Evolutionary conservation across 64 coral and sea anemone species (phyloP).

Genomic region (Anthopleura sola): DNA sequence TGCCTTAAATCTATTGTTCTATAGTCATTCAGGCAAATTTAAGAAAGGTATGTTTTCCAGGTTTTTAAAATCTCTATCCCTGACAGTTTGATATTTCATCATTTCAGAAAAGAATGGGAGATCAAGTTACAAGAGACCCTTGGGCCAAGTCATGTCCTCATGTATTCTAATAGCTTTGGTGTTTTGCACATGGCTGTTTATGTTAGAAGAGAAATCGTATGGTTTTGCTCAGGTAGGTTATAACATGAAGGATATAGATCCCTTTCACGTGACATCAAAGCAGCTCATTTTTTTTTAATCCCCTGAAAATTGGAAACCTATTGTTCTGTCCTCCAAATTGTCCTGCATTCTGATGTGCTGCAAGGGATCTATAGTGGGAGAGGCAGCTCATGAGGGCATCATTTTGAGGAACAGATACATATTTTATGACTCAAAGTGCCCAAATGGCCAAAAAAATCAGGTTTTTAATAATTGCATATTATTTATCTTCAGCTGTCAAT

Average conservation of each 20-base stretch:
- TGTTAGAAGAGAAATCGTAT: slow-evolving; percentile 87
- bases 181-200: slow-evolving; percentile 83
- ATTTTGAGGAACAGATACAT: no score
- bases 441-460: background rate
- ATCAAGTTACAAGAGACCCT: slow-evolving; percentile 87
- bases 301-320: no score
- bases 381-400: no score
- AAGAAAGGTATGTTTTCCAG: no score
- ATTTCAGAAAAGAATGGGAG: slow-evolving; percentile 85
- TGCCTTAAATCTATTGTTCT: no score
- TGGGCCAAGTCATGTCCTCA: slow-evolving; percentile 85
- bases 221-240: slow-evolving; percentile 87
- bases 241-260: background rate
- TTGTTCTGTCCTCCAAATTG: no score
- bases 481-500: slow-evolving; percentile 56
- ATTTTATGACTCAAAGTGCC: no score
- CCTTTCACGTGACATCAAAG: no score
- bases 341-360: no score
- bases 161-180: slow-evolving; percentile 88
- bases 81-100: background rate
- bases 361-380: no score
- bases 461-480: background rate
- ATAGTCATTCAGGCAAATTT: no score
- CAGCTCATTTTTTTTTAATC: no score
- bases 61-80: background rate